Base-by-base conservation (phyloP, 1,140 invertebrate species). In the Achatina immaculata region DNA sequence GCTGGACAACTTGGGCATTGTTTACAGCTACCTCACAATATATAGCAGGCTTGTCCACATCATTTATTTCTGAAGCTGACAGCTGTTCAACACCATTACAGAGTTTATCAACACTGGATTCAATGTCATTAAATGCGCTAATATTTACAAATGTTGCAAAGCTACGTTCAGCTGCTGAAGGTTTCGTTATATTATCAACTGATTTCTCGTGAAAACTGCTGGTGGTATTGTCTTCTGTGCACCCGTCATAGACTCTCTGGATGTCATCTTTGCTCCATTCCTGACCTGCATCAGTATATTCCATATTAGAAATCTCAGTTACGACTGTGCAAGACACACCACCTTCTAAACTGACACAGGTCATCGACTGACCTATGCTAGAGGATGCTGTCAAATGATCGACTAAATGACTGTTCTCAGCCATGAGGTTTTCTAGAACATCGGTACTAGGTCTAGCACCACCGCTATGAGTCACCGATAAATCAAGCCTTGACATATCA, bases 401-500 rank as follows among this genome's bases (percentile, higher is more conserved):
- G n/a, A 24, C 14, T 55, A 24, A 21, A 55, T 24, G 14, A 24
- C 24, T 11, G n/a, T 2, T 11, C 14, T 11, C 14, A 4, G 7
- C 2, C 3, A 21, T 3, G 2, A 21, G 51, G 51, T 55, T 6
- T 14, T 55, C 51, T 4, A 55, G 14, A 55, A 11, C 3, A 4
- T 55, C 21, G n/a, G 4, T 21, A 24, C 21, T 55, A 6, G 65
- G 3, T 38, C 36, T 19, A 38, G 31, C 24, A 68, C 24, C 38
- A 14, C 6, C 36, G 28, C 38, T 24, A 11, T 4, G 7, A 31
- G 73, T 58, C 21, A 40, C n/a, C 4, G 68, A 48, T 21, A 1
- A 40, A 58, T 78, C 72, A 40, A 79, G 74, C 72, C 77, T 78
- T 9, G 86, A 85, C 45, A 81, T 84, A 71, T 89, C 89, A 84